These are phyloP conservation scores for Cetonia aurata DNA, from an alignment of 2,888 invertebrate genomes.

Conservation along the genomic window DNA sequence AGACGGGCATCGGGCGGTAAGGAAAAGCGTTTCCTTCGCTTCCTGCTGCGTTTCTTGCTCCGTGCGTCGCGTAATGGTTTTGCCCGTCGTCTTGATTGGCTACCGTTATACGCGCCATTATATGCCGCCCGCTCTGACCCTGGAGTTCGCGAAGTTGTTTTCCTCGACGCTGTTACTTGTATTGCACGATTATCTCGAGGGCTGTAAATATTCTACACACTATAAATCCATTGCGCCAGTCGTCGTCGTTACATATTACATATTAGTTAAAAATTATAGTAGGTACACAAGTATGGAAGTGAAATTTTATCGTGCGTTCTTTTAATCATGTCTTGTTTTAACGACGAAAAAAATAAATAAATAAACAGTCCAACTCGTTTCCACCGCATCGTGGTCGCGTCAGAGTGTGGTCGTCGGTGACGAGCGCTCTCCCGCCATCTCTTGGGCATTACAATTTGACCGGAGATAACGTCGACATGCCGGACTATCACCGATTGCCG, in stretches of 20 bases:
- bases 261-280: no score
- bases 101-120: constrained; percentile 52
- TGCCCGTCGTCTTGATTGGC: constrained; percentile 58
- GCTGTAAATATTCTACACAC: neutral
- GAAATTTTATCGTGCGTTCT: no score
- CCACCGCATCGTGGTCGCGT: neutral
- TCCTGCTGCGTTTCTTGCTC: constrained; percentile 56
- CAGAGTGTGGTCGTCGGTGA: constrained; percentile 4
- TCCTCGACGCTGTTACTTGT: constrained; percentile 19
- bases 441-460: constrained; percentile 50
- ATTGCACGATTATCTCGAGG: neutral
- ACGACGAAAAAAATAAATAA: no score
- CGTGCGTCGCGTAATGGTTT: constrained; percentile 55
- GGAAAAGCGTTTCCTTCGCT: constrained; percentile 56
- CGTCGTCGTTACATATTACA: no score
- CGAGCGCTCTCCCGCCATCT: constrained; percentile 25
- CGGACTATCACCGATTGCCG: constrained; percentile 48
- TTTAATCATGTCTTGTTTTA: no score
- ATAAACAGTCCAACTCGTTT: constrained; percentile 22
- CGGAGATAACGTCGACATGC: constrained; percentile 47
- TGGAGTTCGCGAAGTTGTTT: constrained; percentile 37
- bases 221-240: no score
- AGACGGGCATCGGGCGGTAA: constrained; percentile 39
- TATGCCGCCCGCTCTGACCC: constrained; percentile 68
- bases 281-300: no score